Percentiles rank a stretch among this genome's conserved stretches.
phyloP scores from a whole-genome alignment of 1,140 invertebrate species.

The Drosophila kurseongensis region DNA sequence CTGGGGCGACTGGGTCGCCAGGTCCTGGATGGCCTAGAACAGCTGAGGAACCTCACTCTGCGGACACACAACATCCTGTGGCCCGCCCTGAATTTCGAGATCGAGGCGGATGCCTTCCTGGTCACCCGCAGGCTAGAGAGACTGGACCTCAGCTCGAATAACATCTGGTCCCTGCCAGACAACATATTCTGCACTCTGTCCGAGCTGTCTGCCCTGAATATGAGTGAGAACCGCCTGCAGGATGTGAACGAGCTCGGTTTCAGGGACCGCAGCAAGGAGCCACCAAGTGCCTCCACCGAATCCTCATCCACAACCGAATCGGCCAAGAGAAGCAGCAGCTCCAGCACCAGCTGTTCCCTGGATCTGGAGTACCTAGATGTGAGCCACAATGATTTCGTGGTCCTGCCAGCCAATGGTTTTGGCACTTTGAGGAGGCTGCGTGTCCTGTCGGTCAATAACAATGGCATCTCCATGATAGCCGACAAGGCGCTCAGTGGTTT shows the following conservation, averaged over 20 bases:
- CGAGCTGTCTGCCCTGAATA: slow-evolving; percentile 91
- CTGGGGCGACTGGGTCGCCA: slow-evolving; percentile 90
- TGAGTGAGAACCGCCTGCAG: slow-evolving; percentile 93
- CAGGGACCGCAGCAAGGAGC: slow-evolving; percentile 86
- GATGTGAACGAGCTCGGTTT: slow-evolving; percentile 93
- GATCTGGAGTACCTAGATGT: slow-evolving; percentile 93
- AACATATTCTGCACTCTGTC: slow-evolving; percentile 93
- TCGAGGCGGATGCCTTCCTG: slow-evolving; percentile 90
- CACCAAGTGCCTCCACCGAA: slow-evolving; percentile 42
- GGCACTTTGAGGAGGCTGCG: slow-evolving; percentile 90
- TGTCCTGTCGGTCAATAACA: slow-evolving; percentile 92
- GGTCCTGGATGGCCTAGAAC: slow-evolving; percentile 89
- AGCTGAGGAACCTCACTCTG: slow-evolving; percentile 92
- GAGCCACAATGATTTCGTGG: slow-evolving; percentile 93
- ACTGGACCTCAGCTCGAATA: slow-evolving; percentile 94
- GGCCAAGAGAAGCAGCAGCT: slow-evolving; percentile 51
- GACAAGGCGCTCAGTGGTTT: slow-evolving; percentile 92
- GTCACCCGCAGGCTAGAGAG: slow-evolving; percentile 90
- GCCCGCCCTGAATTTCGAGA: slow-evolving; percentile 91
- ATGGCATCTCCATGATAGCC: slow-evolving; percentile 93
- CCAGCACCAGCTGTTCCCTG: slow-evolving; percentile 87
- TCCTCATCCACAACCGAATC: slow-evolving; percentile 61
- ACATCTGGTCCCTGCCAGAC: slow-evolving; percentile 94
- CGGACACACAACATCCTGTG: slow-evolving; percentile 92
- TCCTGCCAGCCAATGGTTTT: slow-evolving; percentile 92